Conservation (phyloP, 2,888 invertebrate species). For the Apocheima hispidaria region DNA sequence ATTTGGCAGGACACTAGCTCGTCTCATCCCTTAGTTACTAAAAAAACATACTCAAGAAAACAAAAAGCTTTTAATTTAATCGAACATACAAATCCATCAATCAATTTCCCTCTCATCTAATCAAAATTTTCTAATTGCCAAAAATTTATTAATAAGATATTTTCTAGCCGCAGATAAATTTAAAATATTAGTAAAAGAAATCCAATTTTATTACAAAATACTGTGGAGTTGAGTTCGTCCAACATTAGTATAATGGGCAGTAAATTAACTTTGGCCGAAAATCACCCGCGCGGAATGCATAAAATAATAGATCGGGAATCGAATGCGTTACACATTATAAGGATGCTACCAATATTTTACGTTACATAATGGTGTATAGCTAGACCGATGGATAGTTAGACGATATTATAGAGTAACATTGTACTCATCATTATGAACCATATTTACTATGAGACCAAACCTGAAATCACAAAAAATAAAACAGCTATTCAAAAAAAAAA, state of each 20-base stretch:
- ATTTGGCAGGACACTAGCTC: no score
- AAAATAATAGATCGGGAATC: slow-evolving; percentile 58
- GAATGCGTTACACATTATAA: slow-evolving; percentile 7
- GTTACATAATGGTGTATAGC: no score
- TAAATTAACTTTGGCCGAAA: slow-evolving; percentile 67
- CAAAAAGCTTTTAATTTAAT: slow-evolving; percentile 2
- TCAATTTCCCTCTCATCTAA: no score
- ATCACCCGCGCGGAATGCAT: slow-evolving; percentile 62
- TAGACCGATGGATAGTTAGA: no score
- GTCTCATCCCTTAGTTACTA: not conserved
- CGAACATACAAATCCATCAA: not conserved
- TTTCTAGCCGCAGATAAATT: slow-evolving; percentile 51
- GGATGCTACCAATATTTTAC: slow-evolving; percentile 3
- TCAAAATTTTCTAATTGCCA: not conserved
- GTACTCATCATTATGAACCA: no score
- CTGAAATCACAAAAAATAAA: no score
- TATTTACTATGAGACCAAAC: no score
- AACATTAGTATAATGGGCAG: slow-evolving; percentile 65
- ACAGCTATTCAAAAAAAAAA: no score
- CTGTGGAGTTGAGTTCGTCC: slow-evolving; percentile 42
- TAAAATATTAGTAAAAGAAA: slow-evolving; percentile 68
- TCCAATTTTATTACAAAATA: slow-evolving; percentile 64
- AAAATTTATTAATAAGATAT: slow-evolving; percentile 58
- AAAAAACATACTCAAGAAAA: not conserved
- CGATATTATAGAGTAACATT: no score